Evolutionary conservation across 2,888 invertebrate genomes (phyloP).

Genomic region (Megastigmus dorsalis): DNA sequence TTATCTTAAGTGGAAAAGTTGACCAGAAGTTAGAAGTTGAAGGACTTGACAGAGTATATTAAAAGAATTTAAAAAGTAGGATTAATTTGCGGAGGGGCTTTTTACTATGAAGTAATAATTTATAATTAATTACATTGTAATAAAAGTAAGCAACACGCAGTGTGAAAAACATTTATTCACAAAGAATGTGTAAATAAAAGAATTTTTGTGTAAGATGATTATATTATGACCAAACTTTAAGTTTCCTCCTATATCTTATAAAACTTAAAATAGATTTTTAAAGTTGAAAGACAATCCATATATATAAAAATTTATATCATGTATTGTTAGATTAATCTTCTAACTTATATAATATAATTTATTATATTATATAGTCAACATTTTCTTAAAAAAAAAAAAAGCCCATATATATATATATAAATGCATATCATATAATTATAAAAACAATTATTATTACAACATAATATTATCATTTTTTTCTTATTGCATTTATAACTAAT

Average conservation of each 20-base stretch:
- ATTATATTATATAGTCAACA: conserved; percentile 26
- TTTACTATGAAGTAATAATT: conserved; percentile 13
- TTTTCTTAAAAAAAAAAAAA: conserved; percentile 21
- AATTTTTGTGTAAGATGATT: conserved; percentile 44
- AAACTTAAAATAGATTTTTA: conserved; percentile 37
- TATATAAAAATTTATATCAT: conserved; percentile 28
- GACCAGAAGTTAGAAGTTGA: conserved; percentile 75
- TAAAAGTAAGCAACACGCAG: conserved; percentile 13
- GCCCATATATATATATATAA: conserved; percentile 23
- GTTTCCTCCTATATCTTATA: conserved; percentile 23
- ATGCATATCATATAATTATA: conserved; percentile 42
- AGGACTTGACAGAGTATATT: conserved; percentile 71
- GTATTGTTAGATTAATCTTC: conserved; percentile 21
- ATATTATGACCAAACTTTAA: conserved; percentile 21
- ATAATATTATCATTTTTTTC: conserved; percentile 21
- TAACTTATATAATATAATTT: conserved; percentile 40
- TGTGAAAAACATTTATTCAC: conserved; percentile 51
- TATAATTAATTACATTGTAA: conserved; percentile 19
- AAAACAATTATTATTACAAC: conserved; percentile 28
- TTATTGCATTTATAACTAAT: conserved; percentile 27
- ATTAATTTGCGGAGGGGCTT: conserved; percentile 31
- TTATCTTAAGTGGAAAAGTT: conserved; percentile 79
- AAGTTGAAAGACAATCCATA: conserved; percentile 21
- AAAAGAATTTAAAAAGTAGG: conserved; percentile 41
- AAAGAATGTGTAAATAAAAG: conserved; percentile 54